Evolutionary conservation across 2,797 vertebrate species (phyloP).

Genomic region (Heteromormyrus szaboi): DNA sequence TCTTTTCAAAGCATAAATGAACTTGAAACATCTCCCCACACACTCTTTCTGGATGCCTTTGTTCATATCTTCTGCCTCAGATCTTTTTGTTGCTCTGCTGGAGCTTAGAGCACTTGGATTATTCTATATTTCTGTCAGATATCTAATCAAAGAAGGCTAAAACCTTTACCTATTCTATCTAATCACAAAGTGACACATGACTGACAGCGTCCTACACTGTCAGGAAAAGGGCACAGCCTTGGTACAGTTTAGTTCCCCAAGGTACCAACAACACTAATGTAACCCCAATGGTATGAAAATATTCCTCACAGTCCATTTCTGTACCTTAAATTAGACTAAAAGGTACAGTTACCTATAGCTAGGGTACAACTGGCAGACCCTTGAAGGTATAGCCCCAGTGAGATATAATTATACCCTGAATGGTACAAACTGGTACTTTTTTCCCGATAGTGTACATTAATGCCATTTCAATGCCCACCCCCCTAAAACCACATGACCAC

Average conservation of each 20-base stretch:
- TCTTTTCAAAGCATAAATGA: conserved; percentile 22
- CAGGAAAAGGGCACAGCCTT: neutral
- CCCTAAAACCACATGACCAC: neutral
- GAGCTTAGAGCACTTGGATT: neutral
- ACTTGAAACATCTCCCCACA: conserved; percentile 1
- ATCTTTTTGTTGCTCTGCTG: conserved; percentile 28
- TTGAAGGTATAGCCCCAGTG: neutral
- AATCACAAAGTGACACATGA: neutral
- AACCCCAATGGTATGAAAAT: neutral
- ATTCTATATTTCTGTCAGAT: neutral
- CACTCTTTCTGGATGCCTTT: neutral
- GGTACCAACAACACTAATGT: neutral
- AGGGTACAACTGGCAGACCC: neutral
- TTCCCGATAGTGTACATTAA: neutral
- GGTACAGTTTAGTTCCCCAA: neutral
- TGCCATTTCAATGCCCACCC: neutral
- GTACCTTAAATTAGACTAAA: neutral
- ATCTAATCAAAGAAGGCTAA: conserved; percentile 18
- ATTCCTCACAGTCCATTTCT: neutral
- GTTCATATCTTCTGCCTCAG: neutral
- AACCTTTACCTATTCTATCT: conserved; percentile 22
- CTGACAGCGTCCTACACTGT: neutral
- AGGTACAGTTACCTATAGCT: neutral
- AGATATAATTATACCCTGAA: neutral
- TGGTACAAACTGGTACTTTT: neutral